phyloP scores from a whole-genome alignment of 2,888 invertebrate species.

The Tryphoninae sp. region DNA sequence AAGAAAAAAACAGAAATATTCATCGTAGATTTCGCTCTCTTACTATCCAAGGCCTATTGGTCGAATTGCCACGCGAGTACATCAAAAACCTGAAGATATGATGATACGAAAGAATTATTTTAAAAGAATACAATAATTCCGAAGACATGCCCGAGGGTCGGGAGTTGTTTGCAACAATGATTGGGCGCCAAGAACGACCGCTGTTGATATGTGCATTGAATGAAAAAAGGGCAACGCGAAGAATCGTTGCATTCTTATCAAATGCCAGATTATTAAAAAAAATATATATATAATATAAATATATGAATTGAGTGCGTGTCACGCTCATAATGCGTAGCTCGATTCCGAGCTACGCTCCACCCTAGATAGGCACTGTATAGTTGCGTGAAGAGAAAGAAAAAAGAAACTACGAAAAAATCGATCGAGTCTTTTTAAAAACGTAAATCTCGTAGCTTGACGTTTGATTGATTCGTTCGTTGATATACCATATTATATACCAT shows the following conservation, averaged over 20 bases:
- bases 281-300: constrained; percentile 49
- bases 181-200: constrained; percentile 38
- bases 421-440: constrained; percentile 55
- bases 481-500: constrained; percentile 66
- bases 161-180: constrained; percentile 46
- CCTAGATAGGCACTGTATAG: constrained; percentile 73
- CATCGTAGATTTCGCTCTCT: constrained; percentile 53
- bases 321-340: constrained; percentile 61
- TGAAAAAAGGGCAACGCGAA: constrained; percentile 26
- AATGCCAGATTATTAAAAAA: constrained; percentile 34
- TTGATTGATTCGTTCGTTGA: constrained; percentile 64
- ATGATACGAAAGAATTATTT: constrained; percentile 28
- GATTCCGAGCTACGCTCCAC: constrained; percentile 58
- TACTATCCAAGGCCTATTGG: constrained; percentile 67
- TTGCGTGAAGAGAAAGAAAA: constrained; percentile 52
- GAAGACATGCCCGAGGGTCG: constrained; percentile 14
- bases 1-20: constrained; percentile 17
- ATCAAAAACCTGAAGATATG: constrained; percentile 50
- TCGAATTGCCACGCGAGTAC: constrained; percentile 61
- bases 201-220: constrained; percentile 40
- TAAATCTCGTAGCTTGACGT: constrained; percentile 59
- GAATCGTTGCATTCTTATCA: constrained; percentile 42
- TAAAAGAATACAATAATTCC: constrained; percentile 12
- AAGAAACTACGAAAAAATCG: constrained; percentile 52
- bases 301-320: constrained; percentile 60